These are phyloP conservation scores for Agraylea sexmaculata DNA, from an alignment of 1,140 invertebrate species.

Conservation along the genomic window DNA sequence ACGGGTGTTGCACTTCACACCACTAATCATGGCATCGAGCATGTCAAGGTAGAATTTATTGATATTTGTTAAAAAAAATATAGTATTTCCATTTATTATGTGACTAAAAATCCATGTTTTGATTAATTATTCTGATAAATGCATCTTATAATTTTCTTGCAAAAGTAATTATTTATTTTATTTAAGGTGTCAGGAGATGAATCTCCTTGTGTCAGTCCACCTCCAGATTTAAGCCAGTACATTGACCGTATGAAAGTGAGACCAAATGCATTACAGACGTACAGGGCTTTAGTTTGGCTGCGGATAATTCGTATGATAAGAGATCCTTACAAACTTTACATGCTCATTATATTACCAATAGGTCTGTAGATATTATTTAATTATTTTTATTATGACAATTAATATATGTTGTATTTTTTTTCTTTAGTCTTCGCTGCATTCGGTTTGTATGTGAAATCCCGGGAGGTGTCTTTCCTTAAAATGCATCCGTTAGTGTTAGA, in stretches of 20 bases:
- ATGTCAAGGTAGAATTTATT: constrained; percentile 37
- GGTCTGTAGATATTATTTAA: constrained; percentile 28
- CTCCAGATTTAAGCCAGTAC: constrained; percentile 29
- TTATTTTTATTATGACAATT: constrained; percentile 1
- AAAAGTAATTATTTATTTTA: not conserved
- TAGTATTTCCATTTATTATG: too few species aligned
- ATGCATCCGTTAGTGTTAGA: constrained; percentile 50
- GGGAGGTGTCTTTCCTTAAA: constrained; percentile 47
- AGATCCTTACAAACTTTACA: constrained; percentile 47
- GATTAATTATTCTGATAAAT: too few species aligned
- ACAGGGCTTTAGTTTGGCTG: constrained; percentile 42
- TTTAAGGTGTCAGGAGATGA: constrained; percentile 18
- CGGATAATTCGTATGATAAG: constrained; percentile 41
- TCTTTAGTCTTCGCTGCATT: constrained; percentile 46
- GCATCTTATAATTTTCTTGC: not conserved
- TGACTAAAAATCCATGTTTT: too few species aligned
- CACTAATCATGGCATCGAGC: constrained; percentile 36
- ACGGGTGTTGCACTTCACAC: constrained; percentile 30
- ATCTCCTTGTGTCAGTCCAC: constrained; percentile 22
- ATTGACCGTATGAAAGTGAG: constrained; percentile 31
- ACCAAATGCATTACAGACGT: constrained; percentile 31
- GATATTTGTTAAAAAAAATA: too few species aligned
- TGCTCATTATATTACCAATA: constrained; percentile 48
- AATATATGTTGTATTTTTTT: constrained; percentile 10
- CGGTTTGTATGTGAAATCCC: constrained; percentile 55